A percentile compares a stretch with the other conserved stretches of the same genome.
Conservation (phyloP, 2,888 invertebrate species). For the Nomada fabriciana region DNA sequence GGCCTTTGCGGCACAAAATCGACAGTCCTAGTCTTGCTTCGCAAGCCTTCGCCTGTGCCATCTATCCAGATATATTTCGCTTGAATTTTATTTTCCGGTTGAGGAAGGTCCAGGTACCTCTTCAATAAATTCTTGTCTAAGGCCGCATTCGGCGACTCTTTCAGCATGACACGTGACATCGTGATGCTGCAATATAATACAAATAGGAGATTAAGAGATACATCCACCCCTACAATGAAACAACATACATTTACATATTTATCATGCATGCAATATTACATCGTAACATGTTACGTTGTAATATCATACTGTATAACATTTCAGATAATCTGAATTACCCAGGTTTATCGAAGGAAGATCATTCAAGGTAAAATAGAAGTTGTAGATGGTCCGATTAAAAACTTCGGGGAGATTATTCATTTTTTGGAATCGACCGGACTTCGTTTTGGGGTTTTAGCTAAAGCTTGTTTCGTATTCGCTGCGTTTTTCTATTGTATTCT, state of each 20-base stretch:
- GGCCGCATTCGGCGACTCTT: constrained; percentile 93
- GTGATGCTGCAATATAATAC: constrained; percentile 73
- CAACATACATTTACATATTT: neutral
- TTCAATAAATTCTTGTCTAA: constrained; percentile 90
- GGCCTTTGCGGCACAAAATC: constrained; percentile 92
- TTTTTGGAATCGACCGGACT: too few species aligned
- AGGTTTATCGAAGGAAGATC: too few species aligned
- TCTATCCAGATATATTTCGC: constrained; percentile 98
- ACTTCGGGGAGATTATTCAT: too few species aligned
- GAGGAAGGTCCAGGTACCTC: constrained; percentile 91
- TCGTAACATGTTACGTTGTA: too few species aligned
- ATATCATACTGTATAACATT: too few species aligned
- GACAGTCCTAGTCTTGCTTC: constrained; percentile 95
- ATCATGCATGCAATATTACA: neutral
- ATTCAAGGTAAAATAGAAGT: too few species aligned
- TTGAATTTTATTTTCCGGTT: constrained; percentile 91
- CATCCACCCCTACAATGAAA: neutral
- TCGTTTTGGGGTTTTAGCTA: too few species aligned
- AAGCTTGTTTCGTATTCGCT: too few species aligned
- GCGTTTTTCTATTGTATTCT: too few species aligned
- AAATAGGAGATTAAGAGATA: constrained; percentile 2
- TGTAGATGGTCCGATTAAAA: too few species aligned
- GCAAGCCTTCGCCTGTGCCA: constrained; percentile 93
- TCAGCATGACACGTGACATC: constrained; percentile 84
- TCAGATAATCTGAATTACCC: too few species aligned